Conservation (phyloP, 2,113 vertebrate species). For the Tetrao urogallus region DNA sequence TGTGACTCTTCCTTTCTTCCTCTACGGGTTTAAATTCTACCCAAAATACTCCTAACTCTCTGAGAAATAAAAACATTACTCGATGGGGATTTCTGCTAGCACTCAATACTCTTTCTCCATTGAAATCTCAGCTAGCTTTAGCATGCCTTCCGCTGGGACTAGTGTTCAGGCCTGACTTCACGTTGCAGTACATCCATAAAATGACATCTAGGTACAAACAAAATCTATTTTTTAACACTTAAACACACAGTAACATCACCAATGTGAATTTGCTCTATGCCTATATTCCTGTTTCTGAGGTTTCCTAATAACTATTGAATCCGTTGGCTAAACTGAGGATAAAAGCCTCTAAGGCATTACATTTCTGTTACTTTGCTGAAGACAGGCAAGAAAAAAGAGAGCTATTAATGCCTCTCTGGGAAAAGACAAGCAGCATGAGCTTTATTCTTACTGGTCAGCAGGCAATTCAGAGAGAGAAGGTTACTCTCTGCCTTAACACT, state of each 20-base stretch:
- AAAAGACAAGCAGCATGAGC: neutral
- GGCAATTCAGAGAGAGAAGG: neutral
- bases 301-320: slow-evolving; percentile 27
- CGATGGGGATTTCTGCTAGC: slow-evolving; percentile 27
- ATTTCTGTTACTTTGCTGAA: slow-evolving; percentile 13
- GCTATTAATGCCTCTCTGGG: neutral
- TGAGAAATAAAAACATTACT: slow-evolving; percentile 18
- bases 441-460: neutral
- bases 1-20: neutral
- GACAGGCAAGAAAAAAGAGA: neutral
- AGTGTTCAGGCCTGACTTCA: neutral
- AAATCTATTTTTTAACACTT: slow-evolving; percentile 38
- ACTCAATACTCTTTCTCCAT: neutral
- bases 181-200: neutral
- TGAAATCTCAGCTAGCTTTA: slow-evolving; percentile 1
- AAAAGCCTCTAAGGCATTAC: slow-evolving; percentile 49
- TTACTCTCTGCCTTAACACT: neutral
- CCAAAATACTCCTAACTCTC: neutral
- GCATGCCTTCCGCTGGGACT: neutral
- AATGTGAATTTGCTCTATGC: neutral
- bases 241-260: slow-evolving; percentile 5
- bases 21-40: neutral
- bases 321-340: slow-evolving; percentile 29
- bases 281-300: slow-evolving; percentile 30
- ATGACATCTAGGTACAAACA: slow-evolving; percentile 3